Evolutionary conservation across 2,888 invertebrate genomes (phyloP), one percentile per base, ranked within the genome.

Genomic region (Maniola hyperantus): DNA sequence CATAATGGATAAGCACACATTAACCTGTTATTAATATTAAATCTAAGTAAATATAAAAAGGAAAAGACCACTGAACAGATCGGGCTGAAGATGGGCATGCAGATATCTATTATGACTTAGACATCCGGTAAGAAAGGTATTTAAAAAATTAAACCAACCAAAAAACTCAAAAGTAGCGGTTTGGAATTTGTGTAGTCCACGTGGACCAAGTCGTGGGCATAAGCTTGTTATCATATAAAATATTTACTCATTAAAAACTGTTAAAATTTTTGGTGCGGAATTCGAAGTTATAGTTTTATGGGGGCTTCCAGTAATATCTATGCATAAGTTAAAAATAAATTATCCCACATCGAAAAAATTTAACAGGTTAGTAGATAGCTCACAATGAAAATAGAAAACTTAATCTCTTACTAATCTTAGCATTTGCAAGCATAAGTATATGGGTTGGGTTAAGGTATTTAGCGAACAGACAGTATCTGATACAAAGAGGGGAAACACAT

Each of bases 401-500:
- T 72, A 75, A 71, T 71, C 72, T 74, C 71, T 20, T 11, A 66
- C 46, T 46, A 15, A n/a, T 46, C 48, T 48, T 66, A 71, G 74
- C 69, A 70, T 68, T 74, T 69, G 61, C 59, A 11, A 39, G 55
- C 18, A 55, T 39, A 18, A 34, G 10, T 39, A 10, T 55, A 20
- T 55, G 18, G 13, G 36, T 39, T 39, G 11, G 15, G 55, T 6
- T 11, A 55, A 18, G 36, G 36, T 36, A 80, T 85, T 86, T 85
- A 87, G 84, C 84, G 78, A 82, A 83, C 83, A 87, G 83, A 80
- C 82, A 83, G 79, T 80, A 68, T 82, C 80, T 81, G 82, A 87
- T 86, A 89, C 89, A 89, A 89, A 89, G 88, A 83, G 87, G 83
- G 53, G 70, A 88, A 89, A 90, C 85, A 89, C 88, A 91, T 91